Conservation (phyloP, 2,113 vertebrate species). For the Trogon melanurus region DNA sequence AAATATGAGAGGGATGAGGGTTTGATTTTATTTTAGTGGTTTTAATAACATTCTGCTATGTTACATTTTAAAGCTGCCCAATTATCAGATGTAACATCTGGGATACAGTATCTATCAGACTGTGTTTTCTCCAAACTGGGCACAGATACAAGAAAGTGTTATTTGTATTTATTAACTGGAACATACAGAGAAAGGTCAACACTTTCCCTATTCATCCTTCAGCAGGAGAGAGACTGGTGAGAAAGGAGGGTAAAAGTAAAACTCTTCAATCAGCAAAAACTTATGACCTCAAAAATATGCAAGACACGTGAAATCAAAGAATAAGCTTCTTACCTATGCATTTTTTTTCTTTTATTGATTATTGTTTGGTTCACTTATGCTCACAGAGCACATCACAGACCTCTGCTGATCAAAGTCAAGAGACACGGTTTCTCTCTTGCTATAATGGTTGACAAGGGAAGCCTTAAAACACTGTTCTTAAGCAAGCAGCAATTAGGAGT, state of each 20-base stretch:
- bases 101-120: slow-evolving; percentile 20
- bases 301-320: neutral
- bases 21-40: slow-evolving; percentile 50
- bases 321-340: neutral
- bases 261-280: neutral
- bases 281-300: neutral
- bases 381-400: neutral
- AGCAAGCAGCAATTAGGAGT: neutral
- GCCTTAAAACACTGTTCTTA: neutral
- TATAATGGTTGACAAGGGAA: neutral
- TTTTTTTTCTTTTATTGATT: neutral
- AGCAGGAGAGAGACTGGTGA: slow-evolving; percentile 8
- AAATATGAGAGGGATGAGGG: slow-evolving; percentile 8
- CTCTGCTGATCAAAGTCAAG: neutral
- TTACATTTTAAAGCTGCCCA: slow-evolving; percentile 60
- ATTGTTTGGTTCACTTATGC: neutral
- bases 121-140: slow-evolving; percentile 53
- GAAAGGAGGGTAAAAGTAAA: slow-evolving; percentile 22
- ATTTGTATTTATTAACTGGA: slow-evolving; percentile 55
- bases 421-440: neutral
- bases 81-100: slow-evolving; percentile 67
- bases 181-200: slow-evolving; percentile 51
- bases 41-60: slow-evolving; percentile 45
- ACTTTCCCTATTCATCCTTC: slow-evolving; percentile 36
- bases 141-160: slow-evolving; percentile 52